Evolutionary conservation across 2,888 invertebrate species (phyloP).

Genomic region (Heterodera filipjevi): DNA sequence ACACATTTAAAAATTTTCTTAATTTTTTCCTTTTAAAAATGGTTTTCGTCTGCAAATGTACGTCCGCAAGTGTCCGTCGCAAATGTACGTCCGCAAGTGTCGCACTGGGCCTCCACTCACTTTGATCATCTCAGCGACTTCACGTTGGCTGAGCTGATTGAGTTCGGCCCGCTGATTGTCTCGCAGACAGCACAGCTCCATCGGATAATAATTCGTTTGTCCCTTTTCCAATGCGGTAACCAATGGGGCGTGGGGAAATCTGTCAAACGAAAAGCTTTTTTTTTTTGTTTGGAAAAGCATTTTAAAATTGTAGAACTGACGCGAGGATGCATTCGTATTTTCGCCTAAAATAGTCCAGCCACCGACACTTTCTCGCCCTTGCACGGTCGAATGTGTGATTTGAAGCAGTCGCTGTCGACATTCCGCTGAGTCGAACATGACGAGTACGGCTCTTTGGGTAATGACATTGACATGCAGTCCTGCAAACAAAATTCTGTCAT

Average conservation of each 20-base stretch:
- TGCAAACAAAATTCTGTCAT: no score
- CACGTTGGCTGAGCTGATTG: conserved; percentile 30
- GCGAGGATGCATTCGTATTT: conserved; percentile 37
- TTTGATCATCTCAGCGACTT: conserved; percentile 35
- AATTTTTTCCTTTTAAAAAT: no score
- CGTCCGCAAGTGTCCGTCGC: no score
- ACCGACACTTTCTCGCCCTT: conserved; percentile 33
- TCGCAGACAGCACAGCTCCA: conserved; percentile 37
- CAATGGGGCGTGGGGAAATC: conserved; percentile 31
- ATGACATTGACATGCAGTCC: conserved; percentile 29
- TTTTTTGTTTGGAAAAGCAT: neutral
- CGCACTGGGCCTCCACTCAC: no score
- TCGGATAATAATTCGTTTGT: conserved; percentile 37
- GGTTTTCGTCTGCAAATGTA: no score
- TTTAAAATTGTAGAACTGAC: conserved; percentile 29
- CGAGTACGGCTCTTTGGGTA: conserved; percentile 25
- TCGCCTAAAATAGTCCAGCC: conserved; percentile 38
- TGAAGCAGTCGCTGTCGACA: conserved; percentile 27
- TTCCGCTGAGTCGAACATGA: conserved; percentile 30
- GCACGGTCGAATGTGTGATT: conserved; percentile 30
- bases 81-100: no score
- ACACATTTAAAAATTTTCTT: no score
- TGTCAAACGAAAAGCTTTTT: no score
- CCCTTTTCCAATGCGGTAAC: conserved; percentile 26
- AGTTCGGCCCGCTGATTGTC: conserved; percentile 34